Evolutionary conservation across 2,113 vertebrate species (phyloP).

Genomic region (Tretioscincus oriximinensis): DNA sequence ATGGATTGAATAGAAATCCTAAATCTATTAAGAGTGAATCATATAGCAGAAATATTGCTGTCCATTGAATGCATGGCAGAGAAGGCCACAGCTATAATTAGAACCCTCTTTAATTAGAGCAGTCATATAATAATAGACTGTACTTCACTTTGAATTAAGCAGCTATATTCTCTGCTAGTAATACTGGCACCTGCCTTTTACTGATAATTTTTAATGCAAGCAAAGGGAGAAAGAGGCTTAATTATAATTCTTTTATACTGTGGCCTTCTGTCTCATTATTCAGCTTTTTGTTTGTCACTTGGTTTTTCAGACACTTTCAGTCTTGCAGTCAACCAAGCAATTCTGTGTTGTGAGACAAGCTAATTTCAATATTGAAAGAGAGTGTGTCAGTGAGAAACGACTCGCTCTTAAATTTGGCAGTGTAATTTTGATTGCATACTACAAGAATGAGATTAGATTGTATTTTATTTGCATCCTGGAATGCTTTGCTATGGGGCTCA

Average conservation of each 20-base stretch:
- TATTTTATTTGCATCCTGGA: background rate
- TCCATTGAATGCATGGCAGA: background rate
- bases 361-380: background rate
- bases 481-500: background rate
- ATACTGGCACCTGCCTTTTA: slow-evolving; percentile 11
- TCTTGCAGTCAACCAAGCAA: background rate
- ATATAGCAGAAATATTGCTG: background rate
- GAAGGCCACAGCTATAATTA: slow-evolving; percentile 10
- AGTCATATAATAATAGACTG: background rate
- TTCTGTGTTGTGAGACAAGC: background rate
- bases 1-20: slow-evolving; percentile 7
- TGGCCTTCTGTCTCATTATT: background rate
- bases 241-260: slow-evolving; percentile 6
- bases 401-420: background rate
- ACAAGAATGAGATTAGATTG: background rate
- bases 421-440: background rate
- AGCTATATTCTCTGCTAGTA: slow-evolving; percentile 1
- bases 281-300: background rate
- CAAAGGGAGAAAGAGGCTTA: background rate
- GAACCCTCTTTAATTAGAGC: slow-evolving; percentile 7
- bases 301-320: background rate
- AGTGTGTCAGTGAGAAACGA: background rate
- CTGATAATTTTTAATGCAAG: slow-evolving; percentile 16
- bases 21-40: background rate
- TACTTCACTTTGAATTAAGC: slow-evolving; percentile 6